These are phyloP conservation scores for Lasiurus cinereus DNA, from an alignment of 2,113 vertebrate species.

Conservation along the genomic window DNA sequence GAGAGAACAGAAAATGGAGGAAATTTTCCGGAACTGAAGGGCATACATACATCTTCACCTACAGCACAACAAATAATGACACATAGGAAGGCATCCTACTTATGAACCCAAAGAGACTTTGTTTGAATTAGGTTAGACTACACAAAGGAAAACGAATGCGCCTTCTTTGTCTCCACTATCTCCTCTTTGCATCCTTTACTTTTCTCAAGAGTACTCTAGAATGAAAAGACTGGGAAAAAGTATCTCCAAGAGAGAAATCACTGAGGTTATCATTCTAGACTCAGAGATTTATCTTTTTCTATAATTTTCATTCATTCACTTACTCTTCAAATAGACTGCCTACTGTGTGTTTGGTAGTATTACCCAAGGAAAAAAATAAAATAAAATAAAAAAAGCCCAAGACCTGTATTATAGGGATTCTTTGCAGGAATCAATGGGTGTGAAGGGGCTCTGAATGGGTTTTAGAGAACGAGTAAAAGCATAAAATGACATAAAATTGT, in stretches of 20 bases:
- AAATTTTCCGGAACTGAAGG: neutral
- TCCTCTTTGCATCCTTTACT: neutral
- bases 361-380: neutral
- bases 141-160: constrained; percentile 1
- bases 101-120: neutral
- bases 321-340: constrained; percentile 4
- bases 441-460: neutral
- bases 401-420: neutral
- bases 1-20: neutral
- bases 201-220: neutral
- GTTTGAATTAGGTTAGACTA: neutral
- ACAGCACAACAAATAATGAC: neutral
- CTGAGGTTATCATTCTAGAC: neutral
- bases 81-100: neutral
- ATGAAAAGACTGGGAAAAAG: neutral
- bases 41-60: neutral
- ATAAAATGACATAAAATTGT: constrained; percentile 33
- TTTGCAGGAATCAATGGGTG: neutral
- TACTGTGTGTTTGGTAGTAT: neutral
- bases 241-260: neutral
- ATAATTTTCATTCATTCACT: constrained; percentile 20
- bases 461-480: constrained; percentile 17
- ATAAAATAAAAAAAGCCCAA: constrained; percentile 6
- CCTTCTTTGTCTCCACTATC: neutral
- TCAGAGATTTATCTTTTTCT: neutral